Evolutionary conservation across 2,113 vertebrate species (phyloP).

Genomic region (Leucosticte australis): DNA sequence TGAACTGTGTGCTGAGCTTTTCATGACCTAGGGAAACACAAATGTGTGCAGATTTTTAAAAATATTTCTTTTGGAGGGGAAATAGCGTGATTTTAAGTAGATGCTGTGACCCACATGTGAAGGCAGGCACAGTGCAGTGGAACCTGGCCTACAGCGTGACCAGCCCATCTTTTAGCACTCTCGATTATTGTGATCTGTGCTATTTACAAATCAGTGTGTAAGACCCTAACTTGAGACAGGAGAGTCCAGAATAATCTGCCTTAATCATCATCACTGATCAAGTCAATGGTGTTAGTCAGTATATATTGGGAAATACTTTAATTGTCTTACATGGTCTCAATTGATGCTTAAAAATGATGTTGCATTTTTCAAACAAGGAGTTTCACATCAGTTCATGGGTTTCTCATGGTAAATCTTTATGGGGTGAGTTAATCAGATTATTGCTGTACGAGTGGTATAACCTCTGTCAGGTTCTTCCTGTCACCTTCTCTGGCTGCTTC

Average conservation of each 20-base stretch:
- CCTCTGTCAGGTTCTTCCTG: background rate
- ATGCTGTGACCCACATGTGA: background rate
- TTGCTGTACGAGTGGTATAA: background rate
- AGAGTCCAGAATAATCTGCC: background rate
- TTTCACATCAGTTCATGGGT: background rate
- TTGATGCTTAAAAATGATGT: background rate
- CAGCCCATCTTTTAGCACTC: background rate
- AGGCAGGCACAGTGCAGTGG: accelerated
- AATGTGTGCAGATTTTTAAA: background rate
- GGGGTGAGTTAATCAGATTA: background rate
- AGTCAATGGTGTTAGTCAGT: background rate
- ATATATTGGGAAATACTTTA: background rate
- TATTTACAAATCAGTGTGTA: background rate
- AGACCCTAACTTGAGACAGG: background rate
- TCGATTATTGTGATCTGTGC: background rate
- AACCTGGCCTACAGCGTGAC: accelerated
- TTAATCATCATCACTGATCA: background rate
- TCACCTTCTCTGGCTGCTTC: background rate
- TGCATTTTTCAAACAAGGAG: background rate
- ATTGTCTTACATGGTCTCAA: background rate
- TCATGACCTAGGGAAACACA: background rate
- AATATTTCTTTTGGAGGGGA: background rate
- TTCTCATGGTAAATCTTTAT: background rate
- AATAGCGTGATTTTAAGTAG: background rate
- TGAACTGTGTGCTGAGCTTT: background rate